These are phyloP conservation scores for Atlantisia rogersi DNA, from an alignment of 2,113 vertebrate species.

Conservation along the genomic window DNA sequence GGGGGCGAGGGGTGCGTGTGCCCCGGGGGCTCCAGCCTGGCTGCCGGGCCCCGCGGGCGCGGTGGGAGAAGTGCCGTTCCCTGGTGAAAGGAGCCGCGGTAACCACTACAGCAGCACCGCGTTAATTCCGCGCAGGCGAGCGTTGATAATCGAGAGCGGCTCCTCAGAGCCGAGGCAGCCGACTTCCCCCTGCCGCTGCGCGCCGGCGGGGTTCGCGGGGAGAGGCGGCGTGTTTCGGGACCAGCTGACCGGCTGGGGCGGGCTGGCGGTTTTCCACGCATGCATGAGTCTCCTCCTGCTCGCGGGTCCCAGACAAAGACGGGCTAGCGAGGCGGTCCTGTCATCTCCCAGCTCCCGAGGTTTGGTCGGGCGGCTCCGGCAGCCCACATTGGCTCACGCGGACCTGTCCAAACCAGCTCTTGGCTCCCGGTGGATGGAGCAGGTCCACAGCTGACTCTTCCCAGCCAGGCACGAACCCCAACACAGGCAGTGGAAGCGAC, in stretches of 20 bases:
- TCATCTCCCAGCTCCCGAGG: background rate
- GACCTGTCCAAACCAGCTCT: background rate
- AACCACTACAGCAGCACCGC: background rate
- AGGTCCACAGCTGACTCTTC: background rate
- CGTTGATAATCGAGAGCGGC: rapidly evolving
- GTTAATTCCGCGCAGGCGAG: background rate
- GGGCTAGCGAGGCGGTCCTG: background rate
- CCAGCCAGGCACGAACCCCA: background rate
- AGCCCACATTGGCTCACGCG: rapidly evolving
- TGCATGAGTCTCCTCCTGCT: background rate
- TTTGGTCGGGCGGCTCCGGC: background rate
- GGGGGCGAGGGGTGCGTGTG: background rate
- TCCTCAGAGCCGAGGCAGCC: background rate
- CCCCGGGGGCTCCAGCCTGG: background rate
- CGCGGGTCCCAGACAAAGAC: background rate
- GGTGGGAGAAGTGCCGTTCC: background rate
- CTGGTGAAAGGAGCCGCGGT: background rate
- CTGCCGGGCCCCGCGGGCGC: background rate
- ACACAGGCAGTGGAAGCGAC: background rate
- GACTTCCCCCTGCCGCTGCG: background rate
- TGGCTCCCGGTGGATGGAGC: background rate
- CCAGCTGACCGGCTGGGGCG: background rate
- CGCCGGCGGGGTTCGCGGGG: background rate
- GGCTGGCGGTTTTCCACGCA: background rate
- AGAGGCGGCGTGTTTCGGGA: background rate